phyloP scores from a whole-genome alignment of 2,797 vertebrate genomes.

The Graptemys geographica region DNA sequence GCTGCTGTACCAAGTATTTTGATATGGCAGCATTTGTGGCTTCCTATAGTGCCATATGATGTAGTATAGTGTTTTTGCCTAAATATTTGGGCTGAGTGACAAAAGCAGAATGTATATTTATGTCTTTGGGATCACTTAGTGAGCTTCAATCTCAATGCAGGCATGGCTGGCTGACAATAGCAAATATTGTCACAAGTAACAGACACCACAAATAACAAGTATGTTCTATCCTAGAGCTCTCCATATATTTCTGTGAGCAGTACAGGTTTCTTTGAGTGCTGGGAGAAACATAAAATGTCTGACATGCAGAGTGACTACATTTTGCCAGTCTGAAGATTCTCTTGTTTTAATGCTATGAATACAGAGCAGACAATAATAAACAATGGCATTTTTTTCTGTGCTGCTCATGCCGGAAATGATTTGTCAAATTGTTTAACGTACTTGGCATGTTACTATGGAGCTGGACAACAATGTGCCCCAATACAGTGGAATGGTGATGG shows the following conservation, averaged over 20 bases:
- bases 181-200: neutral
- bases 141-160: neutral
- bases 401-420: neutral
- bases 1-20: neutral
- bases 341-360: neutral
- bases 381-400: neutral
- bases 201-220: neutral
- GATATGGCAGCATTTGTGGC: neutral
- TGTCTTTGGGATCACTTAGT: neutral
- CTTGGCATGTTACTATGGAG: neutral
- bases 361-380: neutral
- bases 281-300: neutral
- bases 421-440: neutral
- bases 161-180: neutral
- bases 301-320: neutral
- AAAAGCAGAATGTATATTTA: neutral
- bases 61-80: neutral
- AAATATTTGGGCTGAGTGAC: neutral
- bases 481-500: neutral
- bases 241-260: neutral
- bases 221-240: neutral
- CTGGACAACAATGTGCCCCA: rapidly evolving
- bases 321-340: neutral
- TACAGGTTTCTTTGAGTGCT: neutral
- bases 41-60: rapidly evolving